These are phyloP conservation scores for Hirtodrosophila trivittata DNA, from an alignment of 2,888 invertebrate species.

Conservation along the genomic window DNA sequence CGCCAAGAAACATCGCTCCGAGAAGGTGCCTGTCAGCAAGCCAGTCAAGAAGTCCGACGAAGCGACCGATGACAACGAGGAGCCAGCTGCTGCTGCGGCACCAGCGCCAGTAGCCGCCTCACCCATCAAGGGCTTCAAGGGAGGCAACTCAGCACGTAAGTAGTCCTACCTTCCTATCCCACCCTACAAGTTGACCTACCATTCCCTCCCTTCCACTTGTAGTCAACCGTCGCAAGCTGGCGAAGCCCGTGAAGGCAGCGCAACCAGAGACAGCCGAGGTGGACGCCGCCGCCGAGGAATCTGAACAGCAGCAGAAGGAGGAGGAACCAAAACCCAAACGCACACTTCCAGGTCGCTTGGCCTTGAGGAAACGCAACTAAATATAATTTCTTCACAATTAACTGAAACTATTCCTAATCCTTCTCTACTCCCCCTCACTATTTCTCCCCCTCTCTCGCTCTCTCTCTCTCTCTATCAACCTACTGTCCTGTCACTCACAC, in stretches of 20 bases:
- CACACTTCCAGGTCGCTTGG: conserved; percentile 76
- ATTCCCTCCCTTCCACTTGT: not conserved
- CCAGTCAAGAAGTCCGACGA: conserved; percentile 65
- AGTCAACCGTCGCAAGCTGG: conserved; percentile 81
- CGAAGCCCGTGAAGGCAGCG: conserved; percentile 74
- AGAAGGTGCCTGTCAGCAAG: conserved; percentile 76
- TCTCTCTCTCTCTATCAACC: not conserved
- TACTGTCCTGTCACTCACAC: conserved; percentile 34
- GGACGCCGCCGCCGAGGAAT: conserved; percentile 77
- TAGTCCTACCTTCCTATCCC: conserved; percentile 24
- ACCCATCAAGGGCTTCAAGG: conserved; percentile 74
- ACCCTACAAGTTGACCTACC: no score
- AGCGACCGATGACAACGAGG: conserved; percentile 65
- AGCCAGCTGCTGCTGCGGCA: conserved; percentile 59
- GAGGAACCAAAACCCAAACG: conserved; percentile 81
- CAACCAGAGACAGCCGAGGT: conserved; percentile 65
- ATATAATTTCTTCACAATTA: conserved; percentile 9
- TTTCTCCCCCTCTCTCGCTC: not conserved
- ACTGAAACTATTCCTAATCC: conserved; percentile 2
- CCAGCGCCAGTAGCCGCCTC: conserved; percentile 72
- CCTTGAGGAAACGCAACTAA: conserved; percentile 82
- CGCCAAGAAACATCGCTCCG: conserved; percentile 86
- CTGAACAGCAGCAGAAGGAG: conserved; percentile 78
- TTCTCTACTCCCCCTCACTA: not conserved
- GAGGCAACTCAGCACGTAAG: conserved; percentile 81